Evolutionary conservation across 1,140 invertebrate genomes (phyloP).

Genomic region (Trinorchestia longiramus): DNA sequence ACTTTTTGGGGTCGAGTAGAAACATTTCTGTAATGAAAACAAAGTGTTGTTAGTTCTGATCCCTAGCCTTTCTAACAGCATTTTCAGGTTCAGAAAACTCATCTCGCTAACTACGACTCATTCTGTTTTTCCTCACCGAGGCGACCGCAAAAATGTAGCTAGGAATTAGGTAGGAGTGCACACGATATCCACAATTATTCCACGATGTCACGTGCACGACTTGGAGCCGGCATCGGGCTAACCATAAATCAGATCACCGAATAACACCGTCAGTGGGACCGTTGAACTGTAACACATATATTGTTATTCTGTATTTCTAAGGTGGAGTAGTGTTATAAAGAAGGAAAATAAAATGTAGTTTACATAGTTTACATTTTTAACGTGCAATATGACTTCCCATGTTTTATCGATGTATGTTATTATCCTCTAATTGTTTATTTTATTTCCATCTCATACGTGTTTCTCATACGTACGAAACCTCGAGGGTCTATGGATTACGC

Average conservation of each 20-base stretch:
- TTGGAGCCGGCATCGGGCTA: background rate
- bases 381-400: background rate
- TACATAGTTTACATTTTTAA: background rate
- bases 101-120: background rate
- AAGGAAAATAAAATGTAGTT: background rate
- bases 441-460: background rate
- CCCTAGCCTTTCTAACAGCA: background rate
- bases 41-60: background rate
- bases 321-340: background rate
- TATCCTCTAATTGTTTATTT: background rate
- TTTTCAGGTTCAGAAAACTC: background rate
- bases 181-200: background rate
- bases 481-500: no score
- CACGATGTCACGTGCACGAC: background rate
- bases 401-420: background rate
- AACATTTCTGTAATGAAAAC: slow-evolving; percentile 17
- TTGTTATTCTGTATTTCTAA: background rate
- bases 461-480: no score
- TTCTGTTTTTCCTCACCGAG: background rate
- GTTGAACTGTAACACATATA: background rate
- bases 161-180: background rate
- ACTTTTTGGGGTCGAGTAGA: background rate
- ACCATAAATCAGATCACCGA: background rate
- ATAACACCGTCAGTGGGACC: background rate
- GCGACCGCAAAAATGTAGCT: background rate